Percentiles rank a stretch among this genome's conserved stretches.
These are phyloP conservation scores for Mobula hypostoma DNA, from an alignment of 2,113 vertebrate genomes.

Conservation along the genomic window DNA sequence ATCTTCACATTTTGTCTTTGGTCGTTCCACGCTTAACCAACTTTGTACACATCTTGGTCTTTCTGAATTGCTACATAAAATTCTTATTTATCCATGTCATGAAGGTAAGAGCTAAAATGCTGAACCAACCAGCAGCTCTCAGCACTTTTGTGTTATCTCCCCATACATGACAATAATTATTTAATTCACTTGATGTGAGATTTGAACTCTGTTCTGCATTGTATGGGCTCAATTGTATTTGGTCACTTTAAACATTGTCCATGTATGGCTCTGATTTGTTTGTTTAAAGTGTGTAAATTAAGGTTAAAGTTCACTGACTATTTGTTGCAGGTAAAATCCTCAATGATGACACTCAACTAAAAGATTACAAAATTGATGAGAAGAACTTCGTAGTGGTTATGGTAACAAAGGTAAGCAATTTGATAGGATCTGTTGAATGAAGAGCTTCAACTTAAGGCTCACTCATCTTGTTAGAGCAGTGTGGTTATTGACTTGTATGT, in stretches of 20 bases:
- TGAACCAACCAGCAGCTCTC: background rate
- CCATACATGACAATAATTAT: background rate
- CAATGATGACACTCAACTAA: slow-evolving; percentile 57
- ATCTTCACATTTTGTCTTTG: background rate
- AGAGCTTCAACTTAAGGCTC: background rate
- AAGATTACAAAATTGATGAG: slow-evolving; percentile 65
- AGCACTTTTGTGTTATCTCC: background rate
- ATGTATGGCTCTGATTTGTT: background rate
- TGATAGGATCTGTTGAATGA: background rate
- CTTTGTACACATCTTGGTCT: background rate
- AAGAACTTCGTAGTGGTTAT: slow-evolving; percentile 69
- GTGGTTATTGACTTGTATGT: background rate
- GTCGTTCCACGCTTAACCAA: background rate
- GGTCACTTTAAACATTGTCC: background rate
- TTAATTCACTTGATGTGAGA: background rate
- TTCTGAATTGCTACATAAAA: background rate
- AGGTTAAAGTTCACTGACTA: background rate
- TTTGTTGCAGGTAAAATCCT: slow-evolving; percentile 58
- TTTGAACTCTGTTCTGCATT: background rate
- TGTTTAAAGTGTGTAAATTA: background rate
- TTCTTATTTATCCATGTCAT: background rate
- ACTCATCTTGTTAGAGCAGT: background rate
- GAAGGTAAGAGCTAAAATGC: background rate
- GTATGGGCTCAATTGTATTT: background rate
- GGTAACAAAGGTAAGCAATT: slow-evolving; percentile 59